Evolutionary conservation across 2,888 invertebrate genomes (phyloP).

Genomic region (Melanostoma scalare): DNA sequence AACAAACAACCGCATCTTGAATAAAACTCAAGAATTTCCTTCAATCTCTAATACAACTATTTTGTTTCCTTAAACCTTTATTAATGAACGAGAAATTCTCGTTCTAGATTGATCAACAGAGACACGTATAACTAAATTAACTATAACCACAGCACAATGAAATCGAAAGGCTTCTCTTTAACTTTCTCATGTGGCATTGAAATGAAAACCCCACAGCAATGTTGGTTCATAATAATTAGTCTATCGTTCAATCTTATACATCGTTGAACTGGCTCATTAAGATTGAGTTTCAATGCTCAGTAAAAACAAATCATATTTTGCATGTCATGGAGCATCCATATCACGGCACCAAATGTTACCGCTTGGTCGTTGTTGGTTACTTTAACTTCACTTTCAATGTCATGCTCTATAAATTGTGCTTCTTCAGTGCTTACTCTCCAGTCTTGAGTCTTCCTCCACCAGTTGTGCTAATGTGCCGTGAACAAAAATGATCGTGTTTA

Average conservation of each 20-base stretch:
- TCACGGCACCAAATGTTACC: not conserved
- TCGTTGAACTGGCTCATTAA: constrained; percentile 36
- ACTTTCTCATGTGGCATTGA: constrained; percentile 24
- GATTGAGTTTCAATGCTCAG: constrained; percentile 41
- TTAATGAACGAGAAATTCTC: constrained; percentile 19
- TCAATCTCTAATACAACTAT: constrained; percentile 1
- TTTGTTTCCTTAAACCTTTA: not conserved
- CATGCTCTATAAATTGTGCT: constrained; percentile 52
- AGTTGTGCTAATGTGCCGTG: constrained; percentile 33
- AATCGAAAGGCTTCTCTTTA: constrained; percentile 13
- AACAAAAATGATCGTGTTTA: constrained; percentile 4
- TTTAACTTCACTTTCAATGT: constrained; percentile 58
- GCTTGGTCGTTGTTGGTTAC: not conserved
- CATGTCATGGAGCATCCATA: constrained; percentile 25
- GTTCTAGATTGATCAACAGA: constrained; percentile 7
- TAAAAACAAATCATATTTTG: constrained; percentile 28
- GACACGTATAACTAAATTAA: not conserved
- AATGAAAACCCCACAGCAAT: constrained; percentile 5
- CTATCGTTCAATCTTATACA: constrained; percentile 49
- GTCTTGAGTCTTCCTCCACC: constrained; percentile 3
- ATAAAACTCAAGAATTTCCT: not conserved
- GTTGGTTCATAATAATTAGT: constrained; percentile 10
- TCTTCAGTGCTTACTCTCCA: not conserved
- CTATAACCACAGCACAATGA: not conserved
- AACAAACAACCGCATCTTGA: not conserved